These are phyloP conservation scores for Nematolebias whitei DNA, from an alignment of 2,113 vertebrate genomes.

Conservation along the genomic window DNA sequence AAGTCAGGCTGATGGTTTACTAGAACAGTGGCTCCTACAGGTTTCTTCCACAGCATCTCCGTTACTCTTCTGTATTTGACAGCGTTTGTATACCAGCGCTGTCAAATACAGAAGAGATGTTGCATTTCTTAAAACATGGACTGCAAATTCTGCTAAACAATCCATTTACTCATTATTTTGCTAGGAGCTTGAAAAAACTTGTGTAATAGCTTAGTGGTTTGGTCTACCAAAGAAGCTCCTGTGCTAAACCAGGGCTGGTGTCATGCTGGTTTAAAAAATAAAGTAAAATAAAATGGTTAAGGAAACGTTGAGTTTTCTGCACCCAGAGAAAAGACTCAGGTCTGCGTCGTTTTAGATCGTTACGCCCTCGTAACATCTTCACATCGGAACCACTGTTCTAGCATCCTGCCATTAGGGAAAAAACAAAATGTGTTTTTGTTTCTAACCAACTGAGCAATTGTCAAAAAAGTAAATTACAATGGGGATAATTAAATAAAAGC, in stretches of 20 bases:
- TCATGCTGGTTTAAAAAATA: too few species aligned
- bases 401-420: slow-evolving; percentile 65
- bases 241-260: too few species aligned
- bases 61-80: neutral
- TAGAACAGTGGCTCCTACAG: slow-evolving; percentile 19
- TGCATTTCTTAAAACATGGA: neutral
- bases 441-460: slow-evolving; percentile 87
- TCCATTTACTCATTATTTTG: neutral
- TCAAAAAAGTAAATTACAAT: slow-evolving; percentile 83
- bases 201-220: too few species aligned
- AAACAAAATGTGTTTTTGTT: slow-evolving; percentile 80
- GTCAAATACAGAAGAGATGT: neutral
- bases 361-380: too few species aligned
- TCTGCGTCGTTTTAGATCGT: too few species aligned
- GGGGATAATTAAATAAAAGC: slow-evolving; percentile 15
- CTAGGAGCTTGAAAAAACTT: neutral
- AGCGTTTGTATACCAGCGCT: slow-evolving; percentile 7
- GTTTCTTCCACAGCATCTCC: slow-evolving; percentile 73
- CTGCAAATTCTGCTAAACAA: neutral
- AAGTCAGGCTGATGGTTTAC: slow-evolving; percentile 49
- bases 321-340: too few species aligned
- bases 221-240: too few species aligned
- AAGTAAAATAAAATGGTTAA: too few species aligned
- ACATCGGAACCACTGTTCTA: slow-evolving; percentile 17
- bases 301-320: too few species aligned